Evolutionary conservation across 2,888 invertebrate species (phyloP), one percentile per base, ranked within the genome.

Genomic region (Rhabditoides inermis): DNA sequence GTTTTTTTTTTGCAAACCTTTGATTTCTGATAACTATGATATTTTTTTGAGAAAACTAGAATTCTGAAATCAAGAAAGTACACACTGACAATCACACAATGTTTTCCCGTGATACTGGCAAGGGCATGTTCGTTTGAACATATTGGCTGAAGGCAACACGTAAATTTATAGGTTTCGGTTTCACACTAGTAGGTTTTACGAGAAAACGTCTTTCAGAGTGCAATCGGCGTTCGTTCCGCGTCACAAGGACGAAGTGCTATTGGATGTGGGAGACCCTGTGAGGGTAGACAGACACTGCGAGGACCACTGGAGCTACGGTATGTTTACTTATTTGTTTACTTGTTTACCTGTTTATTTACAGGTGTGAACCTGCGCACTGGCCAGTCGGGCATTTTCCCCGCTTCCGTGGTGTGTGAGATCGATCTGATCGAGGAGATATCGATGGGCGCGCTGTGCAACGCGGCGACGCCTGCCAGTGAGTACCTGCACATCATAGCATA

Each of bases 261-360:
- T 98, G 28, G 94, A 95, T 81, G 91, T 94, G 54, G 95, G 95
- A 1, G 95, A 95, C 79, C 90, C 92, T 1, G 85, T 95, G 62
- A 91, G 92, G 77, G 90, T 98, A 18, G 73, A 77, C 41, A 70
- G 74, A 65, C 91, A 94, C 78, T 89, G 88, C 23, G 94, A 94
- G 68, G 95, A 95, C 78, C 82, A 91, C 60, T 95, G 95, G 95
- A 90, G 90, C 78, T 90, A 91, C 84, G 94, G 92, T 88, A 77
- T 65, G 74, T 58, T 7, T 30, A 7, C 5, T 12, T 7, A 40
- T 40, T 20, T 40, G 7, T 12, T 20, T 20, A 7, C 20, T 40
- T 20, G 20, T 22, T 26, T 25, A 7, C 37, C 10, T 2, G 10
- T 12, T 23, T 35, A 22, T 45, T 63, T 63, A 42, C 77, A 89